Evolutionary conservation across 1,140 invertebrate species (phyloP).

Genomic region (Hycleus phaleratus): DNA sequence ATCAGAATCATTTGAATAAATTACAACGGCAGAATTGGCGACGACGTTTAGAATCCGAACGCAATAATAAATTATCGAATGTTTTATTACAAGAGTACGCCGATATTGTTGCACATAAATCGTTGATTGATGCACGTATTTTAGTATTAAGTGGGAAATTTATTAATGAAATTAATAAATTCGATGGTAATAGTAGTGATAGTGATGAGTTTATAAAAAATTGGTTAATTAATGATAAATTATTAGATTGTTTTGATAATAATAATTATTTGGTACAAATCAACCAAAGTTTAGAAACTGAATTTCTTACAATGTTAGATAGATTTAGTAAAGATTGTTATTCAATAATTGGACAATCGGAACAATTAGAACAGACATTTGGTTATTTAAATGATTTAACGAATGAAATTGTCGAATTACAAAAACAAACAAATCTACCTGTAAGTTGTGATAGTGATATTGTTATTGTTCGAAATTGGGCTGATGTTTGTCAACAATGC

Average conservation of each 20-base stretch:
- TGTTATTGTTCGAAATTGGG: constrained; percentile 28
- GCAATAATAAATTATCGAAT: constrained; percentile 43
- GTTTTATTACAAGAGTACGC: constrained; percentile 60
- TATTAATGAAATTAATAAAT: neutral
- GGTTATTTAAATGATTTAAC: constrained; percentile 27
- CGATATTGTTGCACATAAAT: constrained; percentile 67
- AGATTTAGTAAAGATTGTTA: constrained; percentile 28
- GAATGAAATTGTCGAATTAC: constrained; percentile 28
- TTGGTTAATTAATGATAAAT: constrained; percentile 29
- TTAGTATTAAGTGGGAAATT: constrained; percentile 49
- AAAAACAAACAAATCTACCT: constrained; percentile 25
- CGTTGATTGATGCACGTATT: constrained; percentile 64
- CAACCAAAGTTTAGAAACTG: constrained; percentile 34
- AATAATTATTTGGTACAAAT: constrained; percentile 25
- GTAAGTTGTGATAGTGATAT: constrained; percentile 7
- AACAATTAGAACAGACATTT: constrained; percentile 25
- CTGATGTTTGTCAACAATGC: constrained; percentile 44
- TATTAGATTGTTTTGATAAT: constrained; percentile 25
- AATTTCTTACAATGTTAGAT: constrained; percentile 36
- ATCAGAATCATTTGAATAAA: constrained; percentile 50
- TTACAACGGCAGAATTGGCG: constrained; percentile 41
- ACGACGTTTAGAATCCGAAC: constrained; percentile 42
- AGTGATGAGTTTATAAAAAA: constrained; percentile 10
- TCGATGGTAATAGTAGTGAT: neutral
- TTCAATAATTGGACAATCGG: constrained; percentile 23